A percentile compares a stretch with the other conserved stretches of the same genome.
These are phyloP conservation scores for Phortica magna DNA, from an alignment of 2,888 invertebrate genomes.

Conservation along the genomic window DNA sequence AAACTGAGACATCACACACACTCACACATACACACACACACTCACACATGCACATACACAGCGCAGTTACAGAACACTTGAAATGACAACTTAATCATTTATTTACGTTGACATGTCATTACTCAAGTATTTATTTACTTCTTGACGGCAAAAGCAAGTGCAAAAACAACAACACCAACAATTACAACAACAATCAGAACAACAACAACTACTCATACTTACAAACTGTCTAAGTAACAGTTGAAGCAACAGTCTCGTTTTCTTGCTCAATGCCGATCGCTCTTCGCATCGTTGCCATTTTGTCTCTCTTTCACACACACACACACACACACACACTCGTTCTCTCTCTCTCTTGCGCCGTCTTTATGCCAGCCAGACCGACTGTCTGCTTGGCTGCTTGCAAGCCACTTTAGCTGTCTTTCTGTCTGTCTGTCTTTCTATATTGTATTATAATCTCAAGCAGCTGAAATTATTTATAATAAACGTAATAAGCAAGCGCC, in stretches of 20 bases:
- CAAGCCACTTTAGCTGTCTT: not conserved
- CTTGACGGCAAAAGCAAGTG: conserved; percentile 36
- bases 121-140: conserved; percentile 69
- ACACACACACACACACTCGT: too few relatives aligned
- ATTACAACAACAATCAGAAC: conserved; percentile 12
- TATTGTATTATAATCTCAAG: conserved; percentile 36
- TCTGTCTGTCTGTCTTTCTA: not conserved
- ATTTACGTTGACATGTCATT: conserved; percentile 69
- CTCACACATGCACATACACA: conserved; percentile 35
- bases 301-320: not conserved
- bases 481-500: conserved; percentile 63
- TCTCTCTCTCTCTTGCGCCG: not conserved
- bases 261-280: not conserved
- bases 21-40: conserved; percentile 29
- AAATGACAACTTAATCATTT: conserved; percentile 70
- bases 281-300: not conserved
- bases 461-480: conserved; percentile 68
- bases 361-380: not conserved
- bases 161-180: conserved; percentile 28
- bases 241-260: not conserved
- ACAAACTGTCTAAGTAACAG: not conserved
- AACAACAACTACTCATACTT: conserved; percentile 5
- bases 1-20: conserved; percentile 51
- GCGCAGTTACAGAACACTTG: conserved; percentile 29
- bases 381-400: not conserved